phyloP scores from a whole-genome alignment of 2,888 invertebrate genomes.

The Dryobota labecula region DNA sequence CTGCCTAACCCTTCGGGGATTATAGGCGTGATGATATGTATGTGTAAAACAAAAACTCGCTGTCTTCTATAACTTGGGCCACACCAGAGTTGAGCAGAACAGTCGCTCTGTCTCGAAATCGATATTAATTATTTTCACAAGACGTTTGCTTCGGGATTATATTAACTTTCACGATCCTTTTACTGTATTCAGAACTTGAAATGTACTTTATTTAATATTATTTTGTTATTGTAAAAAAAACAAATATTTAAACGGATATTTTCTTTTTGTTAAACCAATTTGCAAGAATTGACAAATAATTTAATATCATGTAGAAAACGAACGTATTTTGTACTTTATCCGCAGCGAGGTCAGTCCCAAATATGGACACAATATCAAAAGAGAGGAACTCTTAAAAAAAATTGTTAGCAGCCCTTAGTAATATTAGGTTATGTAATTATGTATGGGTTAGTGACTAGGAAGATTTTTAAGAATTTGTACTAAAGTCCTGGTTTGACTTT shows the following conservation, averaged over 20 bases:
- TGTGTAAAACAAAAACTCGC: no score
- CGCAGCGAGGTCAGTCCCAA: neutral
- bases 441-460: neutral
- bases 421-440: neutral
- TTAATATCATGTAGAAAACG: neutral
- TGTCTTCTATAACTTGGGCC: conserved; percentile 58
- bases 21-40: no score
- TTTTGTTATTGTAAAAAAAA: conserved; percentile 22
- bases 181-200: conserved; percentile 37
- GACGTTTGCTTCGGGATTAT: conserved; percentile 66
- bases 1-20: no score
- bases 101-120: conserved; percentile 74
- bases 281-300: neutral
- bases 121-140: conserved; percentile 74
- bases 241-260: neutral
- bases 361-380: neutral
- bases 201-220: conserved; percentile 22
- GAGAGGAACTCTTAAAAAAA: neutral
- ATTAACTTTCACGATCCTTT: conserved; percentile 64
- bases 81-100: conserved; percentile 67
- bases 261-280: no score
- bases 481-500: neutral
- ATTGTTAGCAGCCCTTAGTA: neutral
- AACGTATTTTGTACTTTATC: neutral
- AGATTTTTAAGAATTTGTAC: neutral